Conservation (phyloP, 35 echinoderm and acorn worm species). For the Lytechinus pictus region DNA sequence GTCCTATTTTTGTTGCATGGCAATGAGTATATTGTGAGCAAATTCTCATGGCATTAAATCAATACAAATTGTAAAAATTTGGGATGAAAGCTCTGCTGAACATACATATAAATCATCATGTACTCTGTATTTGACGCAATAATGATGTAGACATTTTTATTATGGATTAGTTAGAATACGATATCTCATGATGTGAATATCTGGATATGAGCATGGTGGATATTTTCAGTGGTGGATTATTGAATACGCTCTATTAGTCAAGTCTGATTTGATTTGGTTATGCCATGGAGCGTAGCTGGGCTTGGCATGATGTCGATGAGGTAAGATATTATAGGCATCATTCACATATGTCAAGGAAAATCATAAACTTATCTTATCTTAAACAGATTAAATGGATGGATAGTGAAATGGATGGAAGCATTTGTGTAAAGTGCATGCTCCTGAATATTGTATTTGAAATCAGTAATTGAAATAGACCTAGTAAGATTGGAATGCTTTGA, state of each 20-base stretch:
- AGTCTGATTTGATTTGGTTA: neutral
- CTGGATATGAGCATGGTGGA: neutral
- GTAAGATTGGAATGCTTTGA: too few relatives aligned
- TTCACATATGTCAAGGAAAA: neutral
- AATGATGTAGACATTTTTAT: neutral
- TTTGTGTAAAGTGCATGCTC: too few relatives aligned
- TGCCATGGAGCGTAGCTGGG: neutral
- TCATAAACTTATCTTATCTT: too few relatives aligned
- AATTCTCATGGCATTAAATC: constrained; percentile 3
- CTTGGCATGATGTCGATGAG: neutral
- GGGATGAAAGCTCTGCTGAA: neutral
- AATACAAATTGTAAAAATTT: neutral
- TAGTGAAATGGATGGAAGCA: neutral
- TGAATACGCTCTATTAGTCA: constrained; percentile 1
- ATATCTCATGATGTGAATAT: neutral
- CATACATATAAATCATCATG: neutral
- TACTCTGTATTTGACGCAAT: neutral
- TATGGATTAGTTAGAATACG: neutral
- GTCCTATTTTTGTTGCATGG: neutral
- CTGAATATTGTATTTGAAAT: too few relatives aligned
- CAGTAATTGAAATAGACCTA: too few relatives aligned
- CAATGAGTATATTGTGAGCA: neutral
- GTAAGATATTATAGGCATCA: neutral
- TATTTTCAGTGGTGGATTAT: neutral
- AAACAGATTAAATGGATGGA: neutral